Base-by-base conservation (phyloP, 2,797 vertebrate species). In the Notoglanidium macrostoma region DNA sequence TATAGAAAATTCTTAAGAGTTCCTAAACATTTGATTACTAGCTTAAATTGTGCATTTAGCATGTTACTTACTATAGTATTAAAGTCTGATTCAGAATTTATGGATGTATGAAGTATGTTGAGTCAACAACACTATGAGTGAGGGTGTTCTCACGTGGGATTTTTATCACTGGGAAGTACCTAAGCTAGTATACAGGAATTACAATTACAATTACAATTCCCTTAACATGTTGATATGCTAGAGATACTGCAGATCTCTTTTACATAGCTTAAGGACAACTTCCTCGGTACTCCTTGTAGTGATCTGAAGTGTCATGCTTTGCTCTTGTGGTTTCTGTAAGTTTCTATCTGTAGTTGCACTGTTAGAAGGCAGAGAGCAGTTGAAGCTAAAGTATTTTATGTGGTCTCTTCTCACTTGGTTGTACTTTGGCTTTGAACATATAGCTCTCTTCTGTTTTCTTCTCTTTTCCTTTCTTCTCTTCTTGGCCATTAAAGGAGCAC, bases 281-380 rank as follows among this genome's bases (percentile, higher is more conserved):
- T 81, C 55, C 79, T 63, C 12, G 10, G 23, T 63, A 6, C 40
- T 65, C 14, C 55, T 46, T 40, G 12, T 63, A 17, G 23, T 81
- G 55, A 63, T 63, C 40, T 65, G 15, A 46, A 65, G 40, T 4
- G 2, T n/a, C 40, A 46, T 81, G 40, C 26, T 1, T 26, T 44
- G 79, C 40, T 81, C 40, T 81, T 81, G 79, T 63, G 35, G 57
- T 81, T 81, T 80, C 6, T 59, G 5, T 26, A 80, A 40, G 54
- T 79, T 79, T 44, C 32, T 61, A 5, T 80, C 57, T n/a, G 32
- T 61, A 80, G 35, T 80, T 61, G 23, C 57, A 17, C 35, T 61
- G 78, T 61, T 63, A 44, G 5, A 55, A 44, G 35, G 57, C 32
- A 17, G 55, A 44, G 35, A 80, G 57, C 78, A 80, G 55, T 32